These are phyloP conservation scores for Cosmia trapezina DNA, from an alignment of 2,888 invertebrate genomes.

Conservation along the genomic window DNA sequence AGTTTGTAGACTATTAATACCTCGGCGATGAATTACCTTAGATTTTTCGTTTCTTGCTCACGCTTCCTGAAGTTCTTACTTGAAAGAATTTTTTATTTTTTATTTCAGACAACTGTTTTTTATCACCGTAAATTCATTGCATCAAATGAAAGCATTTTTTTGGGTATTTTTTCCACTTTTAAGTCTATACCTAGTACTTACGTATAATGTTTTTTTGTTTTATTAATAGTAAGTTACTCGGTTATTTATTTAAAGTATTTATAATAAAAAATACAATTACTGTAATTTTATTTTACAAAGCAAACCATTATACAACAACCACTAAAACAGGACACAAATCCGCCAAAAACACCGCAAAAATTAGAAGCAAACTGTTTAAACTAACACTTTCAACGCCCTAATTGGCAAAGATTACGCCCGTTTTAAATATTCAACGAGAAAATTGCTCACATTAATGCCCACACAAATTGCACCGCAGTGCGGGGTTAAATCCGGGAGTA, in stretches of 20 bases:
- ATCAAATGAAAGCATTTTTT: background rate
- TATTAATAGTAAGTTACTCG: background rate
- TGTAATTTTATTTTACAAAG: background rate
- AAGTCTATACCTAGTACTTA: background rate
- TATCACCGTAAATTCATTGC: background rate
- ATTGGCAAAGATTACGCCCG: slow-evolving; percentile 56
- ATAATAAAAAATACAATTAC: background rate
- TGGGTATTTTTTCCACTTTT: background rate
- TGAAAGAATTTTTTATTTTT: background rate
- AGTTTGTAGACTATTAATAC: too few species aligned
- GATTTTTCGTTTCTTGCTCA: background rate
- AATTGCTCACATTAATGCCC: slow-evolving; percentile 62
- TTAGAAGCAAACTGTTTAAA: slow-evolving; percentile 46
- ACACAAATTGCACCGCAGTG: slow-evolving; percentile 62
- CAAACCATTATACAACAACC: background rate
- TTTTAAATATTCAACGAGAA: slow-evolving; percentile 63
- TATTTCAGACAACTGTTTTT: background rate
- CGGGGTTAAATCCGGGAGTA: slow-evolving; percentile 60
- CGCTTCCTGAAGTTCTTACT: background rate
- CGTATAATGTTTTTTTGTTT: background rate
- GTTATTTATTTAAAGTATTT: background rate
- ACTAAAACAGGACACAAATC: slow-evolving; percentile 9
- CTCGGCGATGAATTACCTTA: background rate
- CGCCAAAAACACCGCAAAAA: slow-evolving; percentile 47
- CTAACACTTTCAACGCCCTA: slow-evolving; percentile 60